Base-by-base conservation (phyloP, 2,113 vertebrate genomes). In the Tachuris rubrigastra region DNA sequence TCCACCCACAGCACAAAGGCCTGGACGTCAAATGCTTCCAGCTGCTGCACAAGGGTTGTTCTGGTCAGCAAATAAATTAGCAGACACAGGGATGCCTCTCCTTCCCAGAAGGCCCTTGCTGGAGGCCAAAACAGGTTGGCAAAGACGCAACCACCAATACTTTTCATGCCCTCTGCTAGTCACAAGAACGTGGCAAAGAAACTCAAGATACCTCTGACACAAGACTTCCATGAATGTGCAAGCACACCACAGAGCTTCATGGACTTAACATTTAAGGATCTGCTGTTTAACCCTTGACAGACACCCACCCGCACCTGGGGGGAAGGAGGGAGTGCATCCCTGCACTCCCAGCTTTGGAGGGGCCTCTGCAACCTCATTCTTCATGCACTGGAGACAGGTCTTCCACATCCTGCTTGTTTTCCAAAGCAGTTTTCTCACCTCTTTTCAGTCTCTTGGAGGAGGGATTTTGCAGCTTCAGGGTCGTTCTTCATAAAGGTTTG, bases 361-460 rank as follows among this genome's bases (percentile, higher is more conserved):
- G 12, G 2, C 21, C 50, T 58, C 39, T 6, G 12, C 21, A 37
- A 13, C 21, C 53, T 87, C 47, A n/a, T 25, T 42, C 27, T 60
- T 39, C 18, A 5, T 24, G 14, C 41, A 23, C 33, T 44, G 22
- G 41, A 46, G 18, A 46, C 23, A 49, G 8, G 2, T 39, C 14
- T 35, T 80, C 53, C n/a, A 18, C 2, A 3, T 25, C 41, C 76
- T 69, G 12, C 24, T 76, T 22, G 33, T 63, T 82, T 87, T 25
- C 46, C 39, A 39, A 37, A 60, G 39, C 0, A 0, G 11, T 50
- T 89, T 92, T 41, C 87, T 96, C 82, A 99, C 98, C 97, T 98
- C 83, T 98, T 89, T 85, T 97, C 97, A n/a, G 93, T 97, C 83
- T 98, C 94, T 15, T 87, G 85, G 21, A 98, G 97, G 12, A 98